A percentile compares a stretch with the other conserved stretches of the same genome.
These are phyloP conservation scores for Rapana venosa DNA, from an alignment of 2,888 invertebrate genomes.

Conservation along the genomic window DNA sequence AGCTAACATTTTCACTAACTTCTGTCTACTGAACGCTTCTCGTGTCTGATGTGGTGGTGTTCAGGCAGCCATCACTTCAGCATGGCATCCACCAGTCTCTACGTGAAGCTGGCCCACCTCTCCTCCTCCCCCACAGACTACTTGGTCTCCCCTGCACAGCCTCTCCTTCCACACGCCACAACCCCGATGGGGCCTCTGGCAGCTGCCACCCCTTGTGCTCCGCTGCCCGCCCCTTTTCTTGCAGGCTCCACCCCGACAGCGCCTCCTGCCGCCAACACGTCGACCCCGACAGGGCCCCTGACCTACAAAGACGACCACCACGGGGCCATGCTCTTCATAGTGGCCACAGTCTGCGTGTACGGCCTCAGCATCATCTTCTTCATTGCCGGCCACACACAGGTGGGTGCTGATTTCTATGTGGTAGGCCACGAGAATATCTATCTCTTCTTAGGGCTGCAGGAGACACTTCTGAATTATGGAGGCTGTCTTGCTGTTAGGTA, in stretches of 20 bases:
- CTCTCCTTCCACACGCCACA: neutral
- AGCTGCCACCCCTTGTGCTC: neutral
- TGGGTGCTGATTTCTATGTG: too few relatives aligned
- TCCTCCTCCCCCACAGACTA: neutral
- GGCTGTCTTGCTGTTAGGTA: too few relatives aligned
- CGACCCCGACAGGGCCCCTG: conserved; percentile 11
- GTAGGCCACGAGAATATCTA: too few relatives aligned
- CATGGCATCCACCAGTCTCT: neutral
- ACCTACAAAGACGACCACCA: conserved; percentile 31
- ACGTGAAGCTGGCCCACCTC: neutral
- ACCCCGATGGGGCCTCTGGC: neutral
- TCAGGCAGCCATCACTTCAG: neutral
- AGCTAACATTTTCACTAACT: too few relatives aligned
- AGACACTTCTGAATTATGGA: too few relatives aligned
- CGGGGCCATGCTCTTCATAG: conserved; percentile 54
- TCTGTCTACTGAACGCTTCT: too few relatives aligned
- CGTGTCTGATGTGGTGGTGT: too few relatives aligned
- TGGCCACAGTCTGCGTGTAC: conserved; percentile 55
- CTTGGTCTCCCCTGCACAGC: neutral
- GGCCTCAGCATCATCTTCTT: conserved; percentile 57
- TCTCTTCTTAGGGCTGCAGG: too few relatives aligned
- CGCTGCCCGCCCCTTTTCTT: neutral
- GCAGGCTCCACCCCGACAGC: neutral
- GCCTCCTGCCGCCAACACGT: neutral
- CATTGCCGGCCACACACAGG: conserved; percentile 57